Percentiles rank a stretch among this genome's conserved stretches.
These are phyloP conservation scores for Sparus aurata DNA, from an alignment of 2,797 vertebrate genomes.

Conservation along the genomic window DNA sequence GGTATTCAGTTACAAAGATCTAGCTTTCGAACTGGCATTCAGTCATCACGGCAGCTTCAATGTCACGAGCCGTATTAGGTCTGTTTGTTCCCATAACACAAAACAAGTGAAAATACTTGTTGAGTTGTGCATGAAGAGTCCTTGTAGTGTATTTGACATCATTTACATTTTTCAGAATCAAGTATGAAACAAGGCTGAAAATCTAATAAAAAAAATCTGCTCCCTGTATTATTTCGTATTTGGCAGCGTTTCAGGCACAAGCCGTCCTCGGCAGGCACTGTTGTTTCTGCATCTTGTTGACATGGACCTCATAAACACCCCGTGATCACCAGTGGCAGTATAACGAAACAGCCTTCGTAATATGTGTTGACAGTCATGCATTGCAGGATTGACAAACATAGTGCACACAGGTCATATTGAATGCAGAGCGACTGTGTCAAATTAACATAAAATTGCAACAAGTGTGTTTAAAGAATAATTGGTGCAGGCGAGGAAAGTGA, in stretches of 20 bases:
- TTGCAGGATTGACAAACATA: background rate
- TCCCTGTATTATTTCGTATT: slow-evolving; percentile 9
- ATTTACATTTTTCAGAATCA: background rate
- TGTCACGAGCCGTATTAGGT: background rate
- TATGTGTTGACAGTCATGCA: slow-evolving; percentile 9
- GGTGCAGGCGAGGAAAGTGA: background rate
- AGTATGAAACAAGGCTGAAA: slow-evolving; percentile 1
- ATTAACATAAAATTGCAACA: background rate
- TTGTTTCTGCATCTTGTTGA: slow-evolving; percentile 22
- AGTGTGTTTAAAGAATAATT: background rate
- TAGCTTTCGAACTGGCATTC: background rate
- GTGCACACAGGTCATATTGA: background rate
- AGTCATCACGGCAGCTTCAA: background rate
- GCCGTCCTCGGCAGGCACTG: background rate
- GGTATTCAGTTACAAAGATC: background rate
- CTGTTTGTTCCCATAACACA: background rate
- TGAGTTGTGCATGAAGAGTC: background rate
- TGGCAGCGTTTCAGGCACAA: slow-evolving; percentile 1
- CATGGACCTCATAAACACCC: background rate
- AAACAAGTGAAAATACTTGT: background rate
- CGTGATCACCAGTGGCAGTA: background rate
- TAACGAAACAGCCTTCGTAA: slow-evolving; percentile 6
- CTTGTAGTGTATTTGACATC: slow-evolving; percentile 5
- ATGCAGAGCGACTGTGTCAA: background rate
- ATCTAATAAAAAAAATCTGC: background rate